phyloP scores from a whole-genome alignment of 2,888 invertebrate genomes.

The Hyposoter dolosus region DNA sequence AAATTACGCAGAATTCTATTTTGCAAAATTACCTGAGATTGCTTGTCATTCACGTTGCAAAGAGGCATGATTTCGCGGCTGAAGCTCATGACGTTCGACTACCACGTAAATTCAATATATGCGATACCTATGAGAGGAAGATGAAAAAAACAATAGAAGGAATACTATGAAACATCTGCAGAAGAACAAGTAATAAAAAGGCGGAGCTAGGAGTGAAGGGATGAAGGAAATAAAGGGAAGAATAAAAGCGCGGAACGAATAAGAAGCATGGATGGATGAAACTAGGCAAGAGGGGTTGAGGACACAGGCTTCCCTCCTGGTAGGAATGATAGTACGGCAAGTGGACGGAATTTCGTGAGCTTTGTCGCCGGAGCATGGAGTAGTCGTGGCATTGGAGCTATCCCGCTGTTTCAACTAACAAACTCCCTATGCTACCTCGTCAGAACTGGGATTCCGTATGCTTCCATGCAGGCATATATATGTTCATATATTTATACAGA shows the following conservation, averaged over 20 bases:
- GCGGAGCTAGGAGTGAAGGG: conserved; percentile 27
- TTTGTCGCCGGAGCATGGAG: conserved; percentile 57
- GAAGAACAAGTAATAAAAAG: conserved; percentile 63
- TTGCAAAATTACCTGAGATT: not conserved
- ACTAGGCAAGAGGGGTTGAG: conserved; percentile 25
- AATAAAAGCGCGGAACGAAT: conserved; percentile 64
- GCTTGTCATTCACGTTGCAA: not conserved
- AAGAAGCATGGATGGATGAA: conserved; percentile 58
- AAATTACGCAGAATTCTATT: not conserved
- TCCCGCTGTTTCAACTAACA: conserved; percentile 79
- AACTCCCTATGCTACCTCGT: conserved; percentile 72
- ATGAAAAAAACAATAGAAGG: conserved; percentile 45
- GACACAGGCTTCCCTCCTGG: conserved; percentile 32
- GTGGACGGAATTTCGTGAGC: conserved; percentile 67
- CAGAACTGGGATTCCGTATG: conserved; percentile 59
- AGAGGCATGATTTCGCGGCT: conserved; percentile 1
- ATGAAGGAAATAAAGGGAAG: conserved; percentile 42
- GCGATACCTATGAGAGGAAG: conserved; percentile 28
- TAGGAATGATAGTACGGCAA: conserved; percentile 62
- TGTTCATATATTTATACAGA: conserved; percentile 14
- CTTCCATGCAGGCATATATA: conserved; percentile 25
- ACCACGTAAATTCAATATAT: conserved; percentile 32
- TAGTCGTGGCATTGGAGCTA: conserved; percentile 52
- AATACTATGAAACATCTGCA: conserved; percentile 58
- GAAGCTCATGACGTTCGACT: conserved; percentile 6